Evolutionary conservation across 1,140 invertebrate genomes (phyloP).

Genomic region (Drosophila miranda): DNA sequence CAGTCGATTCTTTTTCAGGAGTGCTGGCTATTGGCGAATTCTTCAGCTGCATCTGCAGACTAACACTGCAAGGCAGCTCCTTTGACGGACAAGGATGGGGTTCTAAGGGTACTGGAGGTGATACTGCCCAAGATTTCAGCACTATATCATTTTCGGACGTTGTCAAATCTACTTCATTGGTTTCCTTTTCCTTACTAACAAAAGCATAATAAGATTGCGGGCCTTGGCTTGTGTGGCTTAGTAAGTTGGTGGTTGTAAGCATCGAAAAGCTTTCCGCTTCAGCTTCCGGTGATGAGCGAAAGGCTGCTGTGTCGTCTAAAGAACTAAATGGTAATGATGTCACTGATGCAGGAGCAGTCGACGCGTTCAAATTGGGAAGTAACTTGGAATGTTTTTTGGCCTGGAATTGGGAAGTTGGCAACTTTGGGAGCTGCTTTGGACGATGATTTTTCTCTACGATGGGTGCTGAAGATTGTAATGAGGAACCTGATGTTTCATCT

Average conservation of each 20-base stretch:
- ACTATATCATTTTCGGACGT: background rate
- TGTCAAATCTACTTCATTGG: background rate
- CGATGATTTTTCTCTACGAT: slow-evolving; percentile 39
- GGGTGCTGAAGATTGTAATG: slow-evolving; percentile 14
- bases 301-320: slow-evolving; percentile 3
- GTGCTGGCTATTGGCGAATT: background rate
- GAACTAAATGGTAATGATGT: slow-evolving; percentile 26
- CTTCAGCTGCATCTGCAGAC: no score
- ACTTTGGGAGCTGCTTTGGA: slow-evolving; percentile 65
- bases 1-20: background rate
- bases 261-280: background rate
- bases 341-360: slow-evolving; percentile 3
- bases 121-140: background rate
- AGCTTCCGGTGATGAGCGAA: slow-evolving; percentile 7
- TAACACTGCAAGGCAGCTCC: slow-evolving; percentile 9
- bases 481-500: slow-evolving; percentile 15
- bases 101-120: background rate
- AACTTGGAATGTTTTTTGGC: slow-evolving; percentile 3
- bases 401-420: slow-evolving; percentile 37
- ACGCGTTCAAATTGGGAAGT: slow-evolving; percentile 5
- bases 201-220: background rate
- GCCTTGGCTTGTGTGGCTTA: background rate
- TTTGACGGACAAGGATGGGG: background rate
- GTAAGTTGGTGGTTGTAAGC: background rate
- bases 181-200: slow-evolving; percentile 3